These are phyloP conservation scores for Cheilinus undulatus DNA, from an alignment of 2,113 vertebrate species.

Conservation along the genomic window DNA sequence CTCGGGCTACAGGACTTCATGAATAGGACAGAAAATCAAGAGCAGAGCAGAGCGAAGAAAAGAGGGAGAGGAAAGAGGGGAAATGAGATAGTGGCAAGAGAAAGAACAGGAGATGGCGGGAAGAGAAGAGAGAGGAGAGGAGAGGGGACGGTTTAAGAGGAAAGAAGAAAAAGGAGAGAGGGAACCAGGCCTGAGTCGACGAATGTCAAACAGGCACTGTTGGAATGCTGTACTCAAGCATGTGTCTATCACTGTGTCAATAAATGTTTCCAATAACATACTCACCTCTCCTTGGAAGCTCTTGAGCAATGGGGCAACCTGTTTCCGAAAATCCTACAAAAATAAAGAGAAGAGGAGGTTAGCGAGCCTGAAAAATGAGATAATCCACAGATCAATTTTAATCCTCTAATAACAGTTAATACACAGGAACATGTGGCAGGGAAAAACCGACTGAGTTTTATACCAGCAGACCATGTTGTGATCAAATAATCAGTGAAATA, in stretches of 20 bases:
- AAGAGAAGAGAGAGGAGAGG: constrained; percentile 11
- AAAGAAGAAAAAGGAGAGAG: constrained; percentile 16
- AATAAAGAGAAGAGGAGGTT: constrained; percentile 4
- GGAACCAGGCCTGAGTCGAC: constrained; percentile 31
- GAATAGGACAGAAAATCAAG: constrained; percentile 83
- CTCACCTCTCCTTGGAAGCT: constrained; percentile 99
- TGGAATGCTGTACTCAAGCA: constrained; percentile 26
- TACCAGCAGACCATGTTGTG: neutral
- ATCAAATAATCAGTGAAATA: constrained; percentile 32
- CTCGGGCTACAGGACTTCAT: constrained; percentile 78
- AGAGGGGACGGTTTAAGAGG: constrained; percentile 45
- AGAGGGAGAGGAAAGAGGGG: constrained; percentile 69
- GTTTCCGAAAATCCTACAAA: constrained; percentile 95
- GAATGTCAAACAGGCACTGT: constrained; percentile 50
- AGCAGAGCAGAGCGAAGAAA: constrained; percentile 72
- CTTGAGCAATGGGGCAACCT: constrained; percentile 98
- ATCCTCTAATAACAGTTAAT: constrained; percentile 16
- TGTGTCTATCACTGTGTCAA: constrained; percentile 23
- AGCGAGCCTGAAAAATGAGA: constrained; percentile 9
- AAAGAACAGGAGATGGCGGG: constrained; percentile 51
- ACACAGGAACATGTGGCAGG: neutral
- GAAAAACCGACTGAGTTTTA: constrained; percentile 11
- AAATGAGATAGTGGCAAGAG: constrained; percentile 74
- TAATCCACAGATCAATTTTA: constrained; percentile 16
- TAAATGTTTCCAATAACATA: constrained; percentile 39